Percentiles rank a stretch among this genome's conserved stretches.
Evolutionary conservation across 1,140 invertebrate genomes (phyloP).

Genomic region (Microplitis demolitor): DNA sequence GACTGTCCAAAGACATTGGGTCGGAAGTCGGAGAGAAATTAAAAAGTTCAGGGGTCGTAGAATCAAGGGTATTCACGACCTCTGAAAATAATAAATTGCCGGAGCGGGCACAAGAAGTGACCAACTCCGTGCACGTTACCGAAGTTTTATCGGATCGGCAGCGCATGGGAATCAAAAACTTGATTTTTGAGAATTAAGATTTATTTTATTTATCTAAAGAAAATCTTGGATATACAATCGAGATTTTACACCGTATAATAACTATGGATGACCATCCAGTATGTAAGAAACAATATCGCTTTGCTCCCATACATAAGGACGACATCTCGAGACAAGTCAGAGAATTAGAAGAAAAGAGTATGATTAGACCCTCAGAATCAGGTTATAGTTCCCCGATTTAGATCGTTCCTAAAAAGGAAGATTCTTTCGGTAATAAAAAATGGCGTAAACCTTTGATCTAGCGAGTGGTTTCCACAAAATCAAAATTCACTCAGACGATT

Average conservation of each 20-base stretch:
- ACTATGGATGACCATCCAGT: slow-evolving; percentile 29
- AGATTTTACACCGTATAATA: neutral
- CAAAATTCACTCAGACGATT: neutral
- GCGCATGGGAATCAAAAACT: neutral
- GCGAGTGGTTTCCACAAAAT: neutral
- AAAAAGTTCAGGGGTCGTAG: too few species aligned
- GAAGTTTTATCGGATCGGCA: neutral
- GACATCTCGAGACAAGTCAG: slow-evolving; percentile 47
- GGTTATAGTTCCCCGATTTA: slow-evolving; percentile 52
- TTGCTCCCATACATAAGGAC: slow-evolving; percentile 43
- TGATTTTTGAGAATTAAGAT: neutral
- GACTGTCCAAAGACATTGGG: too few species aligned
- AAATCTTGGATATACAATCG: neutral
- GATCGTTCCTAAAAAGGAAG: slow-evolving; percentile 38
- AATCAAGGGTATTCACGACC: too few species aligned
- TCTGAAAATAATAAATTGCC: neutral
- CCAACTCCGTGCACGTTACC: neutral
- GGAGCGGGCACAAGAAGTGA: neutral
- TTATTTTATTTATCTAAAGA: neutral
- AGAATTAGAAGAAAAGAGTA: slow-evolving; percentile 36
- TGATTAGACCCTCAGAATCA: slow-evolving; percentile 42
- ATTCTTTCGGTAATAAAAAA: slow-evolving; percentile 34
- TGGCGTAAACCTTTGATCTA: slow-evolving; percentile 22
- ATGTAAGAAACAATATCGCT: slow-evolving; percentile 44
- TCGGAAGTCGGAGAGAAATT: too few species aligned